A percentile compares a stretch with the other conserved stretches of the same genome.
phyloP scores from a whole-genome alignment of 2,888 invertebrate species.

The Melitaea athalia region DNA sequence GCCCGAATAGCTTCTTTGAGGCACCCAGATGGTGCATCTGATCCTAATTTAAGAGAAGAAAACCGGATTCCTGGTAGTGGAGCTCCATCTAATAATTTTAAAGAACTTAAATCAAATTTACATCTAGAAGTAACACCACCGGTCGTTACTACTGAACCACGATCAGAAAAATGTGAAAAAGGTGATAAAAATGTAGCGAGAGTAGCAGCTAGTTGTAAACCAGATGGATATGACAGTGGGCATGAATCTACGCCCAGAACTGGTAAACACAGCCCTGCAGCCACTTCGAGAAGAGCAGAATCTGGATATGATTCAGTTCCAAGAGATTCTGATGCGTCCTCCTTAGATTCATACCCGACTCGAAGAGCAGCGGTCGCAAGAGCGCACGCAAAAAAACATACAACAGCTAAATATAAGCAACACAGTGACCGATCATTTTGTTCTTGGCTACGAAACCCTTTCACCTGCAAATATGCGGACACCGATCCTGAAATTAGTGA shows the following conservation, averaged over 20 bases:
- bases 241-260: conserved; percentile 92
- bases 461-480: conserved; percentile 89
- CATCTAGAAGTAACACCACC: conserved; percentile 79
- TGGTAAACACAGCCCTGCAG: conserved; percentile 90
- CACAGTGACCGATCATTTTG: conserved; percentile 88
- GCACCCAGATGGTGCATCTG: conserved; percentile 96
- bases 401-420: conserved; percentile 85
- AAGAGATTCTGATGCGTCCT: conserved; percentile 93
- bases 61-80: conserved; percentile 84
- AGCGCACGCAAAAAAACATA: conserved; percentile 79
- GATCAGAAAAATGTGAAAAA: conserved; percentile 84
- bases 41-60: conserved; percentile 92
- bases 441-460: conserved; percentile 89
- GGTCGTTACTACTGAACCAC: conserved; percentile 82
- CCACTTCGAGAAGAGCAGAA: conserved; percentile 90
- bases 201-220: conserved; percentile 84
- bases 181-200: conserved; percentile 85
- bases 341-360: conserved; percentile 87
- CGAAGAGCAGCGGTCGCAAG: conserved; percentile 75
- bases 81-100: conserved; percentile 83
- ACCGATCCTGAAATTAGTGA: conserved; percentile 86
- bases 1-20: conserved; percentile 87
- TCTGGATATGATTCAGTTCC: conserved; percentile 96
- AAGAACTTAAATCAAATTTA: conserved; percentile 78
- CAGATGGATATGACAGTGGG: conserved; percentile 91